A percentile compares a stretch with the other conserved stretches of the same genome.
Conservation (phyloP, 2,797 vertebrate genomes). For the Lepidocolaptes lacrymiger region DNA sequence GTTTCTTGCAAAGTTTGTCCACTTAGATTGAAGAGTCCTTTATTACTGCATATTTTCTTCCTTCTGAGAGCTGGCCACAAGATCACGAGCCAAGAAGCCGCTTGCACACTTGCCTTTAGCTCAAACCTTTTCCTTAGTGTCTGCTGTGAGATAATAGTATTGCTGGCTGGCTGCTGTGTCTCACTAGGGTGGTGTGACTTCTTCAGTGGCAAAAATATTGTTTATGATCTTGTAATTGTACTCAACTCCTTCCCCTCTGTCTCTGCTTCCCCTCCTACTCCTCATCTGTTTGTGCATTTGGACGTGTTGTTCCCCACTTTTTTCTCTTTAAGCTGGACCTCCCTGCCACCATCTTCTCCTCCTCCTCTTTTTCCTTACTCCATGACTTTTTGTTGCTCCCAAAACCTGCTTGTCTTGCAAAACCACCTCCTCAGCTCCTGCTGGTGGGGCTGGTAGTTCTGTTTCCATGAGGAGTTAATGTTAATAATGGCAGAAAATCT, state of each 20-base stretch:
- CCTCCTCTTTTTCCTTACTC: not conserved
- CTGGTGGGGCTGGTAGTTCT: not conserved
- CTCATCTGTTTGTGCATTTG: constrained; percentile 42
- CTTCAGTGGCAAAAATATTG: constrained; percentile 10
- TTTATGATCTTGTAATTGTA: not conserved
- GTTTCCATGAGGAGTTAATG: not conserved
- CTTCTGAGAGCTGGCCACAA: not conserved
- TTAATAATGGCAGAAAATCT: not conserved
- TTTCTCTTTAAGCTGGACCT: not conserved
- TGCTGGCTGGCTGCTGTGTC: not conserved
- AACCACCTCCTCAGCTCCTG: constrained; percentile 43
- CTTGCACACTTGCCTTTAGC: not conserved
- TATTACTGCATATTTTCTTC: not conserved
- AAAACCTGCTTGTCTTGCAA: constrained; percentile 35
- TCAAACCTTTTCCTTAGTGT: not conserved
- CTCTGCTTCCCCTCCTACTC: constrained; percentile 30
- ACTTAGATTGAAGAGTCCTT: not conserved
- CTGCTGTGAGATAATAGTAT: not conserved
- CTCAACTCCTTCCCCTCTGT: not conserved
- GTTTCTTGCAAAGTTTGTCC: not conserved
- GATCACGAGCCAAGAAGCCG: not conserved
- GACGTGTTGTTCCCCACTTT: not conserved
- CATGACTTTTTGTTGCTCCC: not conserved
- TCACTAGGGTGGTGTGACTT: not conserved
- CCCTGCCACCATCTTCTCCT: not conserved